phyloP scores from a whole-genome alignment of 2,888 invertebrate genomes.

The Drosophila helvetica region DNA sequence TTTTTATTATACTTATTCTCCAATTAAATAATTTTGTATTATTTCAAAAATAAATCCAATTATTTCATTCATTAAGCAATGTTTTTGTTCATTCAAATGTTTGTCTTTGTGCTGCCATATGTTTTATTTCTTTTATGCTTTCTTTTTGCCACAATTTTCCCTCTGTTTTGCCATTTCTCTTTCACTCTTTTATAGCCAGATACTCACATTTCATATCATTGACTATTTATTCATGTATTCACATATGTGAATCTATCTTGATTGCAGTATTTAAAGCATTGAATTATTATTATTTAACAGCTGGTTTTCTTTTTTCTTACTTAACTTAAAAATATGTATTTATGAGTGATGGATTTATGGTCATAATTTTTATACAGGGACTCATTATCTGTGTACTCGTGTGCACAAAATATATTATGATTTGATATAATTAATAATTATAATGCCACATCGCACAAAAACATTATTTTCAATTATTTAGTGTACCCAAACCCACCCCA shows the following conservation, averaged over 20 bases:
- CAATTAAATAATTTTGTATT: constrained; percentile 22
- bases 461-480: constrained; percentile 69
- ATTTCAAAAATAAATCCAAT: constrained; percentile 22
- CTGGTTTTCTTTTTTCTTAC: neutral
- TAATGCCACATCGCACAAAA: constrained; percentile 30
- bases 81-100: constrained; percentile 20
- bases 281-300: constrained; percentile 13
- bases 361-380: neutral
- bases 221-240: constrained; percentile 19
- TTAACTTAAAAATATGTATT: constrained; percentile 6
- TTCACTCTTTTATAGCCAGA: constrained; percentile 14
- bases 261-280: constrained; percentile 13
- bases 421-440: constrained; percentile 67
- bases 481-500: constrained; percentile 7
- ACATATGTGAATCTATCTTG: constrained; percentile 19
- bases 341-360: constrained; percentile 11
- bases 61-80: constrained; percentile 21
- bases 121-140: constrained; percentile 10
- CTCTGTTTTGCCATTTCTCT: constrained; percentile 17
- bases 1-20: neutral
- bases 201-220: constrained; percentile 10
- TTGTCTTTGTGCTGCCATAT: constrained; percentile 1
- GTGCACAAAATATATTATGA: constrained; percentile 50
- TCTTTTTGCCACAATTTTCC: neutral
- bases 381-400: constrained; percentile 21